These are phyloP conservation scores for Palythoa heliodiscus DNA, from an alignment of 92 coral and sea anemone genomes.

Conservation along the genomic window DNA sequence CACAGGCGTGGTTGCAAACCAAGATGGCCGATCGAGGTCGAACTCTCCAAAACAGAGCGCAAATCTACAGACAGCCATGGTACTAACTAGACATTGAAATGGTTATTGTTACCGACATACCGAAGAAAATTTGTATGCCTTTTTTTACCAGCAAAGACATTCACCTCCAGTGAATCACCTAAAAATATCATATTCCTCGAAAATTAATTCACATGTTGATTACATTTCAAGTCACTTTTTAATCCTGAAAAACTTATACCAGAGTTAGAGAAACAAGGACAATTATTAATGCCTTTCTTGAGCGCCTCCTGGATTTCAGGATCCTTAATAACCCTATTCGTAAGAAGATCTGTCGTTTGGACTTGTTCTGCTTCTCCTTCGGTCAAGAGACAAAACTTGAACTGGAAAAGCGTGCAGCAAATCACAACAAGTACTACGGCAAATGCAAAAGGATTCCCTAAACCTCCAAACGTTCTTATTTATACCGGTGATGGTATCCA, in stretches of 20 bases:
- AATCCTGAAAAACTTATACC: too few relatives aligned
- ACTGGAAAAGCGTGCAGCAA: neutral
- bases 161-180: too few relatives aligned
- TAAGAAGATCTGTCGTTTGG: constrained; percentile 15
- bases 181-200: too few relatives aligned
- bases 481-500: constrained; percentile 68
- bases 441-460: constrained; percentile 18
- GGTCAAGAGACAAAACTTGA: neutral
- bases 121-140: too few relatives aligned
- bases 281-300: constrained; percentile 22
- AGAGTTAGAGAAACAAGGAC: too few relatives aligned
- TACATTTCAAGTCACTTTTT: neutral
- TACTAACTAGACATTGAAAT: neutral
- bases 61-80: neutral
- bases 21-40: neutral
- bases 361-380: neutral
- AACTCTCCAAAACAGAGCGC: too few relatives aligned
- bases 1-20: constrained; percentile 13
- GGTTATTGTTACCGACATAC: too few relatives aligned
- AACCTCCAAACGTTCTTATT: constrained; percentile 89
- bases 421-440: neutral
- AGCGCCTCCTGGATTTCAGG: constrained; percentile 38
- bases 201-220: neutral
- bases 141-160: too few relatives aligned
- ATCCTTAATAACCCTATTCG: constrained; percentile 21